Base-by-base conservation (phyloP, 2,113 vertebrate species). In the Tricholaema leucomelas region DNA sequence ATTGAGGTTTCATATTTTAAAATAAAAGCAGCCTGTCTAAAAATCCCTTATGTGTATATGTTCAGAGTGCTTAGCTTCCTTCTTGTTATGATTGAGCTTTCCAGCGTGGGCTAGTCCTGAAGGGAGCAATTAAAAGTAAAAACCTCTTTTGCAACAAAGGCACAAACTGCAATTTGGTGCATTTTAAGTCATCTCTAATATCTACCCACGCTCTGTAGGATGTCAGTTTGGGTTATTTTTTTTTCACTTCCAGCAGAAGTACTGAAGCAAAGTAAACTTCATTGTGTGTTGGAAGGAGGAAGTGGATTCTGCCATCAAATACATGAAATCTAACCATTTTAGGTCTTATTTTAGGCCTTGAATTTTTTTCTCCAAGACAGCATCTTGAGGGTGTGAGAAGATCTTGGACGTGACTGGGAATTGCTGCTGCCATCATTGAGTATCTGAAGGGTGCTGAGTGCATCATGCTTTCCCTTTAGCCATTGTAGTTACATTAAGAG, bases 41-140 rank as follows among this genome's bases (percentile, higher is more conserved):
- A 81, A 84, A 36, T 40, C 13, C 12, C 2, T 78, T 90, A 33
- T 48, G 23, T 50, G 14, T 65, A 2, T 58, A 19, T 46, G 6
- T 78, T 88, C 31, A 67, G 70, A 75, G 19, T 35, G 71, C 28
- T 74, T 86, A 5, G 30, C 84, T 90, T 90, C 65, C 12, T 66
- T 61, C 8, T n/a, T 81, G 23, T 88, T 86, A 48, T 67, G 33
- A 58, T 42, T 42, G 60, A 81, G 46, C 48, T 78, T 94, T 75
- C 7, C 15, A 64, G 65, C 1, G 1, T 93, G 63, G 83, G 33
- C 70, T 78, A 40, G 42, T 78, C 42, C 42, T 90, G 18, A 82
- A 70, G 31, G 79, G 73, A 80, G 55, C 76, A 90, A 64, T 81
- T 93, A 95, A 50, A 93, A 93, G 46, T 65, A 58, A 83, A 90